Evolutionary conservation across 2,797 vertebrate genomes (phyloP).

Genomic region (Thamnophis elegans): DNA sequence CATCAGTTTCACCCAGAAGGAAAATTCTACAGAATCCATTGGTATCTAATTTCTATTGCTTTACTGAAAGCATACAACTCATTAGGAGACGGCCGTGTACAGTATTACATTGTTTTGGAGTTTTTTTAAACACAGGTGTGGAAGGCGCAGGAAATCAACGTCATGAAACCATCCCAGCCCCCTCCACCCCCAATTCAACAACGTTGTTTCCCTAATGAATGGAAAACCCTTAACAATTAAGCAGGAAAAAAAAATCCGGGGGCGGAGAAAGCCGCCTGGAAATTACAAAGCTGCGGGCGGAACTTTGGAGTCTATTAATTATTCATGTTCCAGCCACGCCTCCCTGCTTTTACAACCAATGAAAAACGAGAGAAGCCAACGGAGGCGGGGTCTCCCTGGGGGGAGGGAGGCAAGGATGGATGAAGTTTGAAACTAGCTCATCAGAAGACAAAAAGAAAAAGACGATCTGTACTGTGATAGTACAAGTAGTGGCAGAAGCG

Average conservation of each 20-base stretch:
- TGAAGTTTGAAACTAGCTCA: slow-evolving; percentile 21
- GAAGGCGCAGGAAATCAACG: background rate
- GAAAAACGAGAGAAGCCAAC: background rate
- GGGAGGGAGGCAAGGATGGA: background rate
- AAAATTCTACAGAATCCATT: background rate
- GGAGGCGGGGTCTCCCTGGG: background rate
- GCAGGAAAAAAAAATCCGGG: background rate
- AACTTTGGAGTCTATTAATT: slow-evolving; percentile 12
- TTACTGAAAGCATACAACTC: background rate
- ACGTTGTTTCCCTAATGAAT: background rate
- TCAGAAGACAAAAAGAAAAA: background rate
- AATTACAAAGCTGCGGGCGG: background rate
- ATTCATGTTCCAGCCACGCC: background rate
- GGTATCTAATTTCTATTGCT: background rate
- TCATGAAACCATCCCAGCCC: background rate
- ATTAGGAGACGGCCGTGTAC: background rate
- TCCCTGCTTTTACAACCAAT: slow-evolving; percentile 8
- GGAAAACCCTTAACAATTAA: background rate
- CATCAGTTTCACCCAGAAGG: background rate
- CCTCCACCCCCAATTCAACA: background rate
- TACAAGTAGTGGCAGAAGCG: background rate
- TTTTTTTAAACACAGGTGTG: background rate
- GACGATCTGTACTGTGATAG: background rate
- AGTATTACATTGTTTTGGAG: background rate
- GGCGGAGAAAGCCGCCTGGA: background rate